phyloP scores from a whole-genome alignment of 2,113 vertebrate genomes.

The Neodon shergylaensis region DNA sequence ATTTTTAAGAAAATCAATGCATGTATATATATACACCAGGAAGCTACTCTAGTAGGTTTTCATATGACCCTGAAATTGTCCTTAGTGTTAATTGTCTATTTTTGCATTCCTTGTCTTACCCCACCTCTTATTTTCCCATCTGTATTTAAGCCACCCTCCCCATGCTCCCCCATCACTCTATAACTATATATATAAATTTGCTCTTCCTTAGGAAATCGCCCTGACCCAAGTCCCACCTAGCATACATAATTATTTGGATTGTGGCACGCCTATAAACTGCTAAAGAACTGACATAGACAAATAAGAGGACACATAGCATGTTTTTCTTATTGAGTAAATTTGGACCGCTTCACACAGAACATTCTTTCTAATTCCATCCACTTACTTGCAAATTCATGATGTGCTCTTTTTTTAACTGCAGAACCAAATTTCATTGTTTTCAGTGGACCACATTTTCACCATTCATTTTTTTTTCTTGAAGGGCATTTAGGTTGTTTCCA shows the following conservation, averaged over 20 bases:
- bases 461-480: neutral
- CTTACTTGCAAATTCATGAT: neutral
- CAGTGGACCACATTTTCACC: neutral
- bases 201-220: neutral
- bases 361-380: neutral
- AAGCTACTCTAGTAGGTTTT: neutral
- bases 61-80: neutral
- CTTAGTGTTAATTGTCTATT: neutral
- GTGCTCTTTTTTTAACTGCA: neutral
- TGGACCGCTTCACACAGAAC: neutral
- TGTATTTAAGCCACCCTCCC: neutral
- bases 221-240: neutral
- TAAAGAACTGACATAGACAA: neutral
- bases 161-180: neutral
- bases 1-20: neutral
- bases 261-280: neutral
- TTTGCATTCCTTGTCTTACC: neutral
- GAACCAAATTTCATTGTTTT: neutral
- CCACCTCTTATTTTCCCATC: neutral
- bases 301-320: neutral
- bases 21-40: neutral
- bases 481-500: neutral
- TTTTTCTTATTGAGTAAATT: neutral
- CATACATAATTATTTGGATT: neutral
- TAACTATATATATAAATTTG: neutral